These are phyloP conservation scores for Brachyistius frenatus DNA, from an alignment of 2,113 vertebrate genomes.

Conservation along the genomic window DNA sequence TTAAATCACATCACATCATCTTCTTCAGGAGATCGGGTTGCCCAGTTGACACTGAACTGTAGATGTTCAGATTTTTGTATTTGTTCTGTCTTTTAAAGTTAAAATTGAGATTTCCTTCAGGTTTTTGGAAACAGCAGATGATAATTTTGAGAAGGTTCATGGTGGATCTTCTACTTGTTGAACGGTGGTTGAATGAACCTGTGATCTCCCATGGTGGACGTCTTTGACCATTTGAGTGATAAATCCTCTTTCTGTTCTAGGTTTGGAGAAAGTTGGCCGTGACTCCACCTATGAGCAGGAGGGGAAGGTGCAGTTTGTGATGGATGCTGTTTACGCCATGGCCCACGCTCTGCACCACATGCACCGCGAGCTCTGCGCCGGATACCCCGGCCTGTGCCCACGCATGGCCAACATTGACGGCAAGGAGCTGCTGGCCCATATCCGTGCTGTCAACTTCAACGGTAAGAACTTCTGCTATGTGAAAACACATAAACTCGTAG, in stretches of 20 bases:
- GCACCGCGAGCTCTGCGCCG: constrained; percentile 93
- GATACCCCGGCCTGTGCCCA: constrained; percentile 91
- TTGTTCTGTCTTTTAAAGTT: too few relatives aligned
- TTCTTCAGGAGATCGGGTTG: too few relatives aligned
- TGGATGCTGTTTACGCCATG: constrained; percentile 96
- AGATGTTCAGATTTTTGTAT: too few relatives aligned
- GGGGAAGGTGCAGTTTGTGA: constrained; percentile 98
- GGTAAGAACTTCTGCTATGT: constrained; percentile 79
- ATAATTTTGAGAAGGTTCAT: too few relatives aligned
- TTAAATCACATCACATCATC: too few relatives aligned
- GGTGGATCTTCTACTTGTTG: too few relatives aligned
- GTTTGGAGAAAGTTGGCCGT: constrained; percentile 93
- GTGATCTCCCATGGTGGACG: too few relatives aligned
- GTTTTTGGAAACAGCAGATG: too few relatives aligned
- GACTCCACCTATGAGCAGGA: constrained; percentile 97
- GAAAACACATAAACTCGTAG: too few relatives aligned
- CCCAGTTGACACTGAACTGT: too few relatives aligned
- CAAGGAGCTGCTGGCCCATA: constrained; percentile 92
- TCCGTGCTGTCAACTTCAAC: constrained; percentile 93
- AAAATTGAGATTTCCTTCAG: too few relatives aligned
- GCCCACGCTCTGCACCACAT: constrained; percentile 95
- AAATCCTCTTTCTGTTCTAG: constrained; percentile 73
- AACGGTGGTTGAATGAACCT: too few relatives aligned
- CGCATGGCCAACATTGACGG: constrained; percentile 93
- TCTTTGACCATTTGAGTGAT: neutral